Evolutionary conservation across 2,113 vertebrate genomes (phyloP), one percentile per base, ranked within the genome.

Genomic region (Hippopotamus amphibius): DNA sequence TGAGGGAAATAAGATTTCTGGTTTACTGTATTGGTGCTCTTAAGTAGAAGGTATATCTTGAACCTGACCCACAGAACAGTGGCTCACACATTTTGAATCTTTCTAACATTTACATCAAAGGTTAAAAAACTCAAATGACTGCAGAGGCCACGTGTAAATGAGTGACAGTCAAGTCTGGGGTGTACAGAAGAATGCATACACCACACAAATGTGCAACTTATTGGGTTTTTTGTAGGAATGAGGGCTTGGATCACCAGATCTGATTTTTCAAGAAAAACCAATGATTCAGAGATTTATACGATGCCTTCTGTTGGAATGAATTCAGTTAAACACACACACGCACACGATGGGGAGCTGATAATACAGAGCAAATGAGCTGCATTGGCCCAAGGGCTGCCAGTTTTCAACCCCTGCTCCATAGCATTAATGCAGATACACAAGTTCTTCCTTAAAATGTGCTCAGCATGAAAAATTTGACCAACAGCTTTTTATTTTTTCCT

Each of bases 221-320:
- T 46, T 74, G 81, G 77, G 71, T 88, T 65, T 61, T 24, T 84
- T 91, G 12, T 85, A 63, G 91, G 50, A 90, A 55, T 85, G 77
- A 55, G 53, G 65, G 7, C 61, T 84, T 48, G 24, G 79, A 63
- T 93, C 28, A 12, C 74, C 59, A 83, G 55, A 69, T 74, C 19
- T 59, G 37, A 57, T 28, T 92, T 85, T 96, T 92, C 26, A 90
- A 59, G 84, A 80, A 96, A 94, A 50, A 77, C 28, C 24, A 14
- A 14, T 77, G 79, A 14, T 91, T 90, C 63, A 77, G 43, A 96
- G 57, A 41, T 83, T 86, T 57, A 66, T 43, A 43, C 71, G 46
- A 57, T 46, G 22, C 43, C 41, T 93, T 88, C 24, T 79, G 3
- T 84, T 48, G 19, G 30, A 96, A 85, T 1, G 2, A 76, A 37